Base-by-base conservation (phyloP, 2,797 vertebrate species). In the Hypotaenidia philippensis region DNA sequence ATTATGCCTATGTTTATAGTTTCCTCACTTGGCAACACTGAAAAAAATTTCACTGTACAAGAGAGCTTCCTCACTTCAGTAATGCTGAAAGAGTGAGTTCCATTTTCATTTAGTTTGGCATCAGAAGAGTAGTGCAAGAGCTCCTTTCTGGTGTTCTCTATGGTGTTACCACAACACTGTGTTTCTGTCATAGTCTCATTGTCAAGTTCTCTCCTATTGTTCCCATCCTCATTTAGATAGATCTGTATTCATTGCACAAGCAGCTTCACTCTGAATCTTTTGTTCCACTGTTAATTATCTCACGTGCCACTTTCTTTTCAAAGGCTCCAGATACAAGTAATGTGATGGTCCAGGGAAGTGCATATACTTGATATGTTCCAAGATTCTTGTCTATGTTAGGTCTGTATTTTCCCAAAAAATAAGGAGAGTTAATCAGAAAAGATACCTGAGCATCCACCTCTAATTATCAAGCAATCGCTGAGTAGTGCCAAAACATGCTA, bases 231-330 rank as follows among this genome's bases (percentile, higher is more conserved):
- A 70, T 89, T 92, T 80, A 71, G 63, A 53, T 10, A 66, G 53
- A 82, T 95, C 68, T 66, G 60, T 55, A 93, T 87, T 94, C 69
- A 78, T 75, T 93, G 86, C 89, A 93, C 68, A 91, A 32, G 49
- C 47, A 81, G 55, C 84, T 88, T 91, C 44, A 34, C 59, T 90
- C 87, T 69, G 49, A 81, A 85, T 76, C 72, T 59, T 65, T 93
- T 91, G 64, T 94, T 83, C 32, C 32, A 20, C 15, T 81, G 45
- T 68, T 87, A 75, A 55, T 91, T 94, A 44, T 50, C 31, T 50
- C 44, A 56, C 10, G 13, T 2, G 4, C 25, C 16, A 27, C 36
- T 87, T 80, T 74, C 44, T 87, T 96, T 95, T 75, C 75, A 85
- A 72, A 83, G 53, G 29, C 26, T 92, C 34, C 63, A 32, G 77